Conservation (phyloP, 1,140 invertebrate genomes). For the Notospermus geniculatus region DNA sequence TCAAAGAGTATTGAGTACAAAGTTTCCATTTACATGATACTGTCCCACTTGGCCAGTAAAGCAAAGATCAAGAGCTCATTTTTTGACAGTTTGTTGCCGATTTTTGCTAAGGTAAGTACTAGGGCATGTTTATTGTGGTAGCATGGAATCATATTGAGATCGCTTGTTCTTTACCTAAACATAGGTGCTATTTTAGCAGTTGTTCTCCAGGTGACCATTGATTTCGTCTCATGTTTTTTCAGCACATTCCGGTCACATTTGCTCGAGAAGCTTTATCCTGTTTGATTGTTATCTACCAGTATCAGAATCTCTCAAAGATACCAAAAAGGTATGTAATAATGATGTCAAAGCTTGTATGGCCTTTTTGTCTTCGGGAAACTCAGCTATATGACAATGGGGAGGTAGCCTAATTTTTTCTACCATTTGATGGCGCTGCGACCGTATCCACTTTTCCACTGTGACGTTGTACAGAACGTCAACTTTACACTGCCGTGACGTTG, state of each 20-base stretch:
- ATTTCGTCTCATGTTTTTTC: constrained; percentile 3
- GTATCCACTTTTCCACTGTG: too few species aligned
- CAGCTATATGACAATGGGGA: too few species aligned
- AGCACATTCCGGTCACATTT: constrained; percentile 17
- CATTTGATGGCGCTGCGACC: too few species aligned
- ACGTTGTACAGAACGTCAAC: too few species aligned
- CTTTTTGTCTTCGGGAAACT: too few species aligned
- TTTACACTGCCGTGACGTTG: too few species aligned
- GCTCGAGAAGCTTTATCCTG: constrained; percentile 35
- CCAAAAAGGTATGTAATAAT: constrained; percentile 42
- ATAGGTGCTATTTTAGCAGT: not conserved
- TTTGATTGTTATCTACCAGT: constrained; percentile 43
- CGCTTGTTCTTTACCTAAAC: not conserved
- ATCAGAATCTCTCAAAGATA: constrained; percentile 33
- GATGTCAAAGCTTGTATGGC: too few species aligned
- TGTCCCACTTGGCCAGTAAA: constrained; percentile 67
- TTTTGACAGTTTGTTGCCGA: constrained; percentile 62
- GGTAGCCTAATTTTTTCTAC: too few species aligned
- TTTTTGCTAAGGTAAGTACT: constrained; percentile 45
- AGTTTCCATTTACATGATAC: constrained; percentile 72
- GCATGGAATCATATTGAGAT: not conserved
- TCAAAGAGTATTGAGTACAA: constrained; percentile 69
- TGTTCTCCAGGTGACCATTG: too few species aligned
- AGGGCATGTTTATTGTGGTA: not conserved
- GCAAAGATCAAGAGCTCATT: constrained; percentile 63